A percentile compares a stretch with the other conserved stretches of the same genome.
phyloP scores from a whole-genome alignment of 2,797 vertebrate genomes.

The Masticophis lateralis region DNA sequence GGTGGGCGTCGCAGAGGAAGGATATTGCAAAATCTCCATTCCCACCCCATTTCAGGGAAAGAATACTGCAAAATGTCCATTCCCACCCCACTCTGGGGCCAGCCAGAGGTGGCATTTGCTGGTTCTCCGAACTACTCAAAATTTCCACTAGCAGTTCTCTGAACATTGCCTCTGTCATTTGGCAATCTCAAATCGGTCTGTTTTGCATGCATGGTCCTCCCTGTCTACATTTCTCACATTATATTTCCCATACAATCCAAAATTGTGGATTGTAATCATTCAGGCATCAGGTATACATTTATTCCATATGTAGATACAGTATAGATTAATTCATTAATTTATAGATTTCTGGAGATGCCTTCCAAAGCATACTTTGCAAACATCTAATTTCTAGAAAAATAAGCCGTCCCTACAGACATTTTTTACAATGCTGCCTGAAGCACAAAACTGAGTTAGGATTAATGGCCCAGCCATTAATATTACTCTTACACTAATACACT shows the following conservation, averaged over 20 bases:
- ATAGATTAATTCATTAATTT: not conserved
- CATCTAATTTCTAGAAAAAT: not conserved
- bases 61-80: too few species aligned
- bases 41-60: too few species aligned
- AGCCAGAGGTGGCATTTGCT: too few species aligned
- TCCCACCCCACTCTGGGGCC: too few species aligned
- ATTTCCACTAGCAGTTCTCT: too few species aligned
- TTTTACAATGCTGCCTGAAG: slow-evolving; percentile 26
- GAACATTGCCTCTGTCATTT: not conserved
- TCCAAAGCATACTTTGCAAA: not conserved
- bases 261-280: not conserved
- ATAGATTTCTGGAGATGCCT: not conserved
- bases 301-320: not conserved
- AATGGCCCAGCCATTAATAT: not conserved
- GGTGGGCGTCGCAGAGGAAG: too few species aligned
- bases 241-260: not conserved
- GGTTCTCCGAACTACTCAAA: too few species aligned
- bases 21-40: too few species aligned
- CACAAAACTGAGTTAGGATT: slow-evolving; percentile 19
- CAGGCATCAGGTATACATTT: not conserved
- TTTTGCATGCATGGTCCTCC: not conserved
- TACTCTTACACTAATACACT: not conserved
- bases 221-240: not conserved
- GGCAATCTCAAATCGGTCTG: not conserved
- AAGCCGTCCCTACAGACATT: slow-evolving; percentile 50